These are phyloP conservation scores for Diarsia dahlii DNA, from an alignment of 2,888 invertebrate species.

Conservation along the genomic window DNA sequence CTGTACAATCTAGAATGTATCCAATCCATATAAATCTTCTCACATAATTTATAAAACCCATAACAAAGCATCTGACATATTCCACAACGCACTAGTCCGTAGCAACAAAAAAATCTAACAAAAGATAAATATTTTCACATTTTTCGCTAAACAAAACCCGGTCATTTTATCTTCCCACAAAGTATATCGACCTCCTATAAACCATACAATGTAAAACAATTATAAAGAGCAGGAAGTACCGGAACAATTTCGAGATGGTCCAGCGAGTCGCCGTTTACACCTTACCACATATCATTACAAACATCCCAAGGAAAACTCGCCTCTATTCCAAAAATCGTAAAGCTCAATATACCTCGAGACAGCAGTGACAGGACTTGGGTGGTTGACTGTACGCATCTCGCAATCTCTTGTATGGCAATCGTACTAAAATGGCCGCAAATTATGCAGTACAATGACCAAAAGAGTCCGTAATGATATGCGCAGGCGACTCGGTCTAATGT, in stretches of 20 bases:
- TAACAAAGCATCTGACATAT: conserved; percentile 3
- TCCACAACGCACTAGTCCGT: conserved; percentile 52
- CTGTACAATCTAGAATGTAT: not conserved
- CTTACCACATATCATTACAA: conserved; percentile 39
- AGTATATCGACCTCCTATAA: conserved; percentile 72
- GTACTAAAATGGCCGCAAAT: conserved; percentile 76
- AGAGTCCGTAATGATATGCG: conserved; percentile 66
- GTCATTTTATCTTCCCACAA: conserved; percentile 68
- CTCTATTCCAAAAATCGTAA: conserved; percentile 29
- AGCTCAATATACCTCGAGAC: conserved; percentile 17
- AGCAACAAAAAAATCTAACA: conserved; percentile 45
- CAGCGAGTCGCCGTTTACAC: conserved; percentile 75
- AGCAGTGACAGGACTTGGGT: conserved; percentile 30
- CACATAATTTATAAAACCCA: conserved; percentile 4
- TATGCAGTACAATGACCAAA: conserved; percentile 71
- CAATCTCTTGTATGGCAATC: conserved; percentile 74
- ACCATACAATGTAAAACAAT: conserved; percentile 66
- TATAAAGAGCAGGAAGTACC: conserved; percentile 78
- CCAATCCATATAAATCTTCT: not conserved
- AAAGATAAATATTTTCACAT: conserved; percentile 63
- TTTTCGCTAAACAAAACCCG: conserved; percentile 60
- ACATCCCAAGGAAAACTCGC: conserved; percentile 41
- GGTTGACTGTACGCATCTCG: conserved; percentile 71
- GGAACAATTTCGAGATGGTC: conserved; percentile 82
- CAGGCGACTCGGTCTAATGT: conserved; percentile 60